Evolutionary conservation across 2,113 vertebrate species (phyloP).

Genomic region (Aythya baeri): DNA sequence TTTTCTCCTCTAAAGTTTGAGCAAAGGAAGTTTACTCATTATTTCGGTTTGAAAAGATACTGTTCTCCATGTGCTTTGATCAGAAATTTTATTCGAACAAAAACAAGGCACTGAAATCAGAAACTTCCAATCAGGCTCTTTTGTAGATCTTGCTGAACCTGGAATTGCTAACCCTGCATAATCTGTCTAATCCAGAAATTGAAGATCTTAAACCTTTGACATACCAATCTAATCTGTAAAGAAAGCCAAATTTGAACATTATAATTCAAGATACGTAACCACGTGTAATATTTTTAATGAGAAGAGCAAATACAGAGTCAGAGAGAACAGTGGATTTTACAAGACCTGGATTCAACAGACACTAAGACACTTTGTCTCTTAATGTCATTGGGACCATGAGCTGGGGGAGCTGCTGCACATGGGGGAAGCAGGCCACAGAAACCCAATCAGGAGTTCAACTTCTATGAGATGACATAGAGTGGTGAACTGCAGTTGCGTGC

Average conservation of each 20-base stretch:
- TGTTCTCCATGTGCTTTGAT: fast-evolving
- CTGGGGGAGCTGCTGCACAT: neutral
- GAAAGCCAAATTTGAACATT: neutral
- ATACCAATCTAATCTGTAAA: neutral
- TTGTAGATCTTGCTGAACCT: neutral
- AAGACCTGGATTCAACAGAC: neutral
- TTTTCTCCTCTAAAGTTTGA: neutral
- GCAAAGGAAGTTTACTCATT: neutral
- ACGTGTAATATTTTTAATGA: neutral
- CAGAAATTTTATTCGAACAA: neutral
- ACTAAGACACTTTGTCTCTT: fast-evolving
- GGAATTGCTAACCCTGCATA: neutral
- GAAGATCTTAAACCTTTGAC: neutral
- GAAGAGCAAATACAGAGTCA: neutral
- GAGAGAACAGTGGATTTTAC: neutral
- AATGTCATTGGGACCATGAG: fast-evolving
- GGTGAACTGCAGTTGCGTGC: neutral
- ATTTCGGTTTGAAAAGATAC: neutral
- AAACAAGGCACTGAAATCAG: neutral
- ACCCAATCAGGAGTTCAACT: fast-evolving
- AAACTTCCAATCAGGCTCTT: neutral
- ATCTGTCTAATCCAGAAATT: neutral
- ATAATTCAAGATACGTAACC: neutral
- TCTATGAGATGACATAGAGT: neutral
- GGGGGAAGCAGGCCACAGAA: neutral